phyloP scores from a whole-genome alignment of 2,888 invertebrate species.

The Dasypogon diadema region DNA sequence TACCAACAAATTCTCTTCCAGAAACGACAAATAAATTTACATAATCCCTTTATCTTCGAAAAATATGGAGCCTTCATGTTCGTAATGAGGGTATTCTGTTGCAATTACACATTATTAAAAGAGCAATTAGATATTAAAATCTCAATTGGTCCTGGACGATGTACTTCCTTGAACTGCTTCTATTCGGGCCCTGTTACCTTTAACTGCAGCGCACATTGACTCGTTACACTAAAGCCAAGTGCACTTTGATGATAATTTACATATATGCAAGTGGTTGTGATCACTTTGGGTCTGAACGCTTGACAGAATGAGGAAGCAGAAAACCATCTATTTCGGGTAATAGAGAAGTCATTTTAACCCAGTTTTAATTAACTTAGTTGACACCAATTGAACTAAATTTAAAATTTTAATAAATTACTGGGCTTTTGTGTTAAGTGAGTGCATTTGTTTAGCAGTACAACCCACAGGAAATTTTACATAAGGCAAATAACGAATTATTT shows the following conservation, averaged over 20 bases:
- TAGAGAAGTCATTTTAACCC: not conserved
- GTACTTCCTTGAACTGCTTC: too few relatives aligned
- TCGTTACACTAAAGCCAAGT: too few relatives aligned
- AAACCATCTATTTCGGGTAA: not conserved
- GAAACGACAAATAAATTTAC: too few relatives aligned
- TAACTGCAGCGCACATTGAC: too few relatives aligned
- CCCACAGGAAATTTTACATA: not conserved
- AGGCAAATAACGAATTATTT: not conserved
- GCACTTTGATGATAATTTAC: too few relatives aligned
- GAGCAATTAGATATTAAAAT: conserved; percentile 30
- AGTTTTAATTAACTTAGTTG: conserved; percentile 49
- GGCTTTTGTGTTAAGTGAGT: conserved; percentile 9
- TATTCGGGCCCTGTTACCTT: too few relatives aligned
- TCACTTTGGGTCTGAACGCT: not conserved
- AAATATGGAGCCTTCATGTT: too few relatives aligned
- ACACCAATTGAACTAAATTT: conserved; percentile 52
- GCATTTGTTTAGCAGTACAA: not conserved
- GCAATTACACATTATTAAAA: conserved; percentile 29
- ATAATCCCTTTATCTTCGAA: too few relatives aligned
- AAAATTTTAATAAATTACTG: conserved; percentile 45
- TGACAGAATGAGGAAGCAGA: conserved; percentile 3
- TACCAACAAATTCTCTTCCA: too few relatives aligned
- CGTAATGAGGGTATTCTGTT: conserved; percentile 19
- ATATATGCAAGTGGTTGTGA: too few relatives aligned
- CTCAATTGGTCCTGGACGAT: not conserved